Base-by-base conservation (phyloP, 2,797 vertebrate species). In the Borostomias antarcticus region DNA sequence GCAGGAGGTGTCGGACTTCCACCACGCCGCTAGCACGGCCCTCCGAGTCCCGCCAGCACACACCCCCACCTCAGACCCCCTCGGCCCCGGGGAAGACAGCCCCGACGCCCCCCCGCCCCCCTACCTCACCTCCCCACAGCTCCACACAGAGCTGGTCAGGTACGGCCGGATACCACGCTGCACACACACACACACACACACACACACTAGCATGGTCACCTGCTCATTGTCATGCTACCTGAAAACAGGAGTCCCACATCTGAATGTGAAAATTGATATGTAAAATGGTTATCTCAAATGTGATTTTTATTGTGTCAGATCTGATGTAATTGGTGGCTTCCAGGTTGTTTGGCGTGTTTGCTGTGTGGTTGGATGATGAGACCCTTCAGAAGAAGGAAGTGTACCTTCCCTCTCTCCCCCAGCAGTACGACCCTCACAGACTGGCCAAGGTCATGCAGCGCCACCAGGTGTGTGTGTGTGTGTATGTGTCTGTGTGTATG, bases 341-440 rank as follows among this genome's bases (percentile, higher is more conserved):
- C 75, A 99, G 98, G 85, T 92, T 99, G 79, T 98, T 97, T 86
- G 93, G 94, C 66, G 93, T 96, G 8, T 96, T 96, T 84, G 82
- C 94, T 40, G 52, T 98, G 69, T 99, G 98, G 98, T 53, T 99
- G 84, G 98, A 98, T 81, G 96, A 99, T 78, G 96, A 97, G 75
- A 96, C 79, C 63, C 92, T 99, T 78, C 97, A 97, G 82, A 98
- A 94, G 69, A 94, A 96, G 83, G 94, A 97, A 73, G 91, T 92
- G 0, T 98, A 96, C 74, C 89, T 99, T 72, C 97, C 97, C 63
- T 95, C 95, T 72, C 89, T 99, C 70, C 95, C 96, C 43, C 94
- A 95, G 60, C 94, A 96, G 35, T 99, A 98, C 30, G 96, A 98
- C 77, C 81, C 90, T 21, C 93, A 96, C 71, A 91, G 94, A 76